Conservation (phyloP, 2,113 vertebrate genomes). For the Piprites chloris region DNA sequence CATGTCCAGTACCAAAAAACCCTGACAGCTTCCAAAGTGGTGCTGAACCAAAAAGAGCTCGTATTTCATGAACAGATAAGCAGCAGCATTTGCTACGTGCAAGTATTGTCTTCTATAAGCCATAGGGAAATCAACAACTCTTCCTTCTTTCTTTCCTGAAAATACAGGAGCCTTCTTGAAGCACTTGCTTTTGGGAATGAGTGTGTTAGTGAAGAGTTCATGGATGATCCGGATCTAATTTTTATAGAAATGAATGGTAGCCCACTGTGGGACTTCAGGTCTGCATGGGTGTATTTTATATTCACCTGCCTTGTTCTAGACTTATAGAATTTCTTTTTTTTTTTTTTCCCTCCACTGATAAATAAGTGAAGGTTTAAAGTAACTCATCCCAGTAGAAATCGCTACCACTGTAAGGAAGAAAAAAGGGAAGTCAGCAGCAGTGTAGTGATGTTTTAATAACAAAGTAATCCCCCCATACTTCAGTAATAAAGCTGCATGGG, state of each 20-base stretch:
- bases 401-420: background rate
- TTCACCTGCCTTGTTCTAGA: background rate
- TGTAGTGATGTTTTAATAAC: background rate
- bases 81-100: background rate
- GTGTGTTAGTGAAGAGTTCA: background rate
- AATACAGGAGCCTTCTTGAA: background rate
- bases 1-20: background rate
- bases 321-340: background rate
- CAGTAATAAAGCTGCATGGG: conserved; percentile 42
- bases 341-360: background rate
- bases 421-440: background rate
- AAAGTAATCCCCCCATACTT: background rate
- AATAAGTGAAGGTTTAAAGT: background rate
- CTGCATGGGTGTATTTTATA: background rate
- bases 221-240: background rate
- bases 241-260: background rate
- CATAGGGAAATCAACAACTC: background rate
- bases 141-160: background rate
- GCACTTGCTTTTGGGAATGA: background rate
- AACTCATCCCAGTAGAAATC: background rate
- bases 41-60: background rate
- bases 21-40: background rate
- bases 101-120: background rate
- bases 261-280: background rate
- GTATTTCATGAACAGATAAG: background rate